Evolutionary conservation across 2,888 invertebrate genomes (phyloP), one percentile per base, ranked within the genome.

Genomic region (Enchytraeus crypticus): DNA sequence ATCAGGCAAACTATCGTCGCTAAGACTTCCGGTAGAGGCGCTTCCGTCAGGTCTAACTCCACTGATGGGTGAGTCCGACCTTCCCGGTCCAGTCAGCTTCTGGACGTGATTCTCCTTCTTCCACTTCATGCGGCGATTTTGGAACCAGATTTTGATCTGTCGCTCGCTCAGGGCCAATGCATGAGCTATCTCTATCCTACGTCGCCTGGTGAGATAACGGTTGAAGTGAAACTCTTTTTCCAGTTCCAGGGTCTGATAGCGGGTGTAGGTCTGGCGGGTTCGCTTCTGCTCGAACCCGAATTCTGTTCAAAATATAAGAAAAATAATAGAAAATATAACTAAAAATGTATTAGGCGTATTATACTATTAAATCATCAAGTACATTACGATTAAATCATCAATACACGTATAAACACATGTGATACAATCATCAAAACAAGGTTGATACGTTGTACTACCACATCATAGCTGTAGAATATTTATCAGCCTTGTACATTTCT

Each of bases 231-330:
- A n/a, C n/a, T n/a, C n/a, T n/a, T n/a, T n/a, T n/a, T n/a, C n/a
- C n/a, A n/a, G n/a, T n/a, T n/a, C n/a, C n/a, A n/a, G n/a, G 61
- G 95, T 96, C 84, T 95, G 95, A 85, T 92, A 92, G 80, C 95
- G 87, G 72, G 93, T 95, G 83, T 95, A 95, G 71, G 95, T 95
- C 83, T 95, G 93, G 74, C 95, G 86, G 70, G 93, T 93, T 80
- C 95, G 86, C 84, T 93, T 93, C 57, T 68, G 67, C 46, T 69
- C 69, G 55, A 58, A 61, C 11, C 61, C 61, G 27, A 61, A 57
- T 26, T 61, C 61, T 61, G 45, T n/a, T n/a, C n/a, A n/a, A n/a
- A n/a, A 27, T 26, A 27, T 11, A 3, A 53, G 5, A 30, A 26
- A 33, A 29, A 56, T 18, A 26, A 51, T 5, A 46, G 26, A 8